These are phyloP conservation scores for Drusus annulatus DNA, from an alignment of 1,140 invertebrate genomes.

Conservation along the genomic window DNA sequence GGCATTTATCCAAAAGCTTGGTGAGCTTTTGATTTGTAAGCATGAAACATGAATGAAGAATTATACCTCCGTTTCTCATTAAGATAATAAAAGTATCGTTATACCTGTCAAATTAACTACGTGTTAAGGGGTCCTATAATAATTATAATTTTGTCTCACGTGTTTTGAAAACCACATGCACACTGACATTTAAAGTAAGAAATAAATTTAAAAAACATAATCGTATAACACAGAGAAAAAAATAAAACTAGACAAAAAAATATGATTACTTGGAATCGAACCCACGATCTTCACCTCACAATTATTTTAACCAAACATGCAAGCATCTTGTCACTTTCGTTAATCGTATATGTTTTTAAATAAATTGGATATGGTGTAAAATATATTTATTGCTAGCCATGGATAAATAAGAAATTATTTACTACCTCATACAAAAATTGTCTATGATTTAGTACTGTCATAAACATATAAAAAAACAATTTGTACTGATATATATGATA, in stretches of 20 bases:
- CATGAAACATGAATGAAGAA: no score
- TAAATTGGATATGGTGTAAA: no score
- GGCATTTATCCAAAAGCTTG: neutral
- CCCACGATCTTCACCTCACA: slow-evolving; percentile 33
- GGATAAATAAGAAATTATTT: no score
- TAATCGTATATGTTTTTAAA: no score
- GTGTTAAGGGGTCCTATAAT: neutral
- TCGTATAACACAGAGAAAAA: slow-evolving; percentile 28
- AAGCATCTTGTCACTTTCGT: no score
- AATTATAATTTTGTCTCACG: neutral
- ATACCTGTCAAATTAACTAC: slow-evolving; percentile 15
- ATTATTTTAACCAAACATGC: no score
- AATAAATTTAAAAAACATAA: neutral
- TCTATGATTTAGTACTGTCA: no score
- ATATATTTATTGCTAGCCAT: no score
- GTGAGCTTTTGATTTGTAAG: neutral
- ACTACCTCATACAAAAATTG: no score
- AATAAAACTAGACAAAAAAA: slow-evolving; percentile 15
- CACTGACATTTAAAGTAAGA: slow-evolving; percentile 15
- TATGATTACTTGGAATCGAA: slow-evolving; percentile 36
- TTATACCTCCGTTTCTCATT: neutral
- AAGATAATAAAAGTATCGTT: neutral
- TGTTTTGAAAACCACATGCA: neutral
- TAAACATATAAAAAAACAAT: no score
- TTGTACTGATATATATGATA: no score